Evolutionary conservation across 2,888 invertebrate species (phyloP).

Genomic region (Argyra leucocephala): DNA sequence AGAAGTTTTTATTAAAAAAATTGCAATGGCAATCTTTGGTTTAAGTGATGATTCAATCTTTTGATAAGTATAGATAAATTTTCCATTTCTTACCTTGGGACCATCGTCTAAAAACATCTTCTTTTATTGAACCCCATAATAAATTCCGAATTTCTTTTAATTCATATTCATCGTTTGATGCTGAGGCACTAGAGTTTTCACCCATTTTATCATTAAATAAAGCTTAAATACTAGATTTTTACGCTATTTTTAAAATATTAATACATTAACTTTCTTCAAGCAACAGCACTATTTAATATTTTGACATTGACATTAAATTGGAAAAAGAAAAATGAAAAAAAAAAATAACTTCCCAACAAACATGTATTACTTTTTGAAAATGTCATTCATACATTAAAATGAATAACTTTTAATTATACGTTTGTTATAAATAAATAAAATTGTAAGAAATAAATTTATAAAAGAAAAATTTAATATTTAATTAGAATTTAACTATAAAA

Average conservation of each 20-base stretch:
- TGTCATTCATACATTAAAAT: neutral
- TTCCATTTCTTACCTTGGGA: conserved; percentile 58
- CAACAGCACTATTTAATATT: neutral
- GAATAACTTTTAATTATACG: too few relatives aligned
- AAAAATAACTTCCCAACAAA: neutral
- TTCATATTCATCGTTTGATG: conserved; percentile 49
- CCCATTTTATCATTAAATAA: conserved; percentile 28
- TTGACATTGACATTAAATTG: neutral
- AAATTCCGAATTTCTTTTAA: conserved; percentile 64
- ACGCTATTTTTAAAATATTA: neutral
- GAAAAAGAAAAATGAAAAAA: neutral
- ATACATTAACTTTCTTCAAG: conserved; percentile 4
- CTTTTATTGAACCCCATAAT: conserved; percentile 78
- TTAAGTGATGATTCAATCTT: neutral
- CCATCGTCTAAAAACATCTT: conserved; percentile 84
- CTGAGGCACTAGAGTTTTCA: conserved; percentile 36
- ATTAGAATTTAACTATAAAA: too few relatives aligned
- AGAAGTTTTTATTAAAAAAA: too few relatives aligned
- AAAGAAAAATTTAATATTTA: too few relatives aligned
- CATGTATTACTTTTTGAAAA: neutral
- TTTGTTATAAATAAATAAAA: too few relatives aligned
- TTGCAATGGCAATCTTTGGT: neutral
- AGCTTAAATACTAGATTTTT: neutral
- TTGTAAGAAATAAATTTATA: too few relatives aligned
- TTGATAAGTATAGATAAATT: conserved; percentile 1